These are phyloP conservation scores for Atta texana DNA, from an alignment of 1,140 invertebrate species.

Conservation along the genomic window DNA sequence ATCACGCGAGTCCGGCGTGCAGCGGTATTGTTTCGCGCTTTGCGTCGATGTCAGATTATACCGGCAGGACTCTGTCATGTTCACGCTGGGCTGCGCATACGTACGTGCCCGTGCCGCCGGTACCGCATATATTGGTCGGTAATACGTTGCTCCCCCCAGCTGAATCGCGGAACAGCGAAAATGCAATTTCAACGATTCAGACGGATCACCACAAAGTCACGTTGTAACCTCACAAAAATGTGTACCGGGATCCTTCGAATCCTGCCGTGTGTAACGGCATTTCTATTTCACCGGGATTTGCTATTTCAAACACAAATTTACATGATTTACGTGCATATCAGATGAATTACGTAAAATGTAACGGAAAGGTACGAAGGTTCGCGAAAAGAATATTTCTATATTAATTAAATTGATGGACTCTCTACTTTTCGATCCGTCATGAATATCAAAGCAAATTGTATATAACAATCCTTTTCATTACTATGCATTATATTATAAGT, in stretches of 20 bases:
- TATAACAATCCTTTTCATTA: background rate
- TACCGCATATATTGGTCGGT: background rate
- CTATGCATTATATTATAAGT: too few species aligned
- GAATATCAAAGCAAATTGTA: background rate
- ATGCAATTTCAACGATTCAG: conserved; percentile 67
- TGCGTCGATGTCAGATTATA: conserved; percentile 72
- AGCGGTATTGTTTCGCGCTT: conserved; percentile 62
- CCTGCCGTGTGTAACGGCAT: background rate
- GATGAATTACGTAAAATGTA: background rate
- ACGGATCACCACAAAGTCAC: conserved; percentile 48
- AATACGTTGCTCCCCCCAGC: conserved; percentile 4
- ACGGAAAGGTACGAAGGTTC: background rate
- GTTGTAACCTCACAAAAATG: conserved; percentile 54
- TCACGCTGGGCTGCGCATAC: conserved; percentile 42
- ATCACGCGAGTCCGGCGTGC: conserved; percentile 42
- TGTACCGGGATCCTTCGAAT: background rate
- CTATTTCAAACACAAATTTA: conserved; percentile 28
- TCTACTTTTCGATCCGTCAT: background rate
- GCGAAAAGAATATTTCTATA: background rate
- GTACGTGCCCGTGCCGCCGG: background rate
- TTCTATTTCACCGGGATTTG: conserved; percentile 23
- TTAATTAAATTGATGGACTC: background rate
- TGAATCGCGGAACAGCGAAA: conserved; percentile 37
- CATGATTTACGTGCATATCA: background rate
- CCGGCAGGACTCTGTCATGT: conserved; percentile 65